These are phyloP conservation scores for Mesembrinibis cayennensis DNA, from an alignment of 2,113 vertebrate genomes.

Conservation along the genomic window DNA sequence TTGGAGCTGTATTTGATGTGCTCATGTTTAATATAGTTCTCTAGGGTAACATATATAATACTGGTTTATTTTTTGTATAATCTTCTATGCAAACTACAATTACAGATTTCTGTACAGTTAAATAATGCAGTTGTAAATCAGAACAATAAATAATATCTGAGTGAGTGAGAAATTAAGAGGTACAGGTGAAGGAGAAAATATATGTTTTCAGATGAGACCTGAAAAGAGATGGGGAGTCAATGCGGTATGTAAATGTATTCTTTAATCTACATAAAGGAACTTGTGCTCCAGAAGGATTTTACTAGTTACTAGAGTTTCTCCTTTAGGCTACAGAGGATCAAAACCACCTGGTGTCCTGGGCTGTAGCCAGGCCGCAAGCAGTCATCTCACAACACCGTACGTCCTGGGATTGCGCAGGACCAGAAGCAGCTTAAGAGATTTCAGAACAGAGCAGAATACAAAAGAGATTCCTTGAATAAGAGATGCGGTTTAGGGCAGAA, in stretches of 20 bases:
- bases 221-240: background rate
- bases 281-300: background rate
- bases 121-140: background rate
- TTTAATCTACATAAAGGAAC: conserved; percentile 9
- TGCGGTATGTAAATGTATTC: background rate
- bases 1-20: background rate
- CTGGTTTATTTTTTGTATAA: background rate
- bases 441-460: background rate
- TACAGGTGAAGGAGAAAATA: background rate
- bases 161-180: background rate
- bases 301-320: background rate
- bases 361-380: background rate
- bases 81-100: background rate
- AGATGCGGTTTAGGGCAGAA: background rate
- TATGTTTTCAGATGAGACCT: background rate
- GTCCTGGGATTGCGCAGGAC: background rate
- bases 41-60: background rate
- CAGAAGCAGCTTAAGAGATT: background rate
- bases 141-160: background rate
- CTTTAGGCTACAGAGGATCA: background rate
- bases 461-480: background rate
- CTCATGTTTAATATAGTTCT: background rate
- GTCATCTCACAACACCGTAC: background rate
- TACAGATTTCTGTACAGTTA: background rate
- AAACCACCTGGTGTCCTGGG: background rate